Percentiles rank a stretch among this genome's conserved stretches.
These are phyloP conservation scores for Drosophila recens DNA, from an alignment of 2,888 invertebrate genomes.

Conservation along the genomic window DNA sequence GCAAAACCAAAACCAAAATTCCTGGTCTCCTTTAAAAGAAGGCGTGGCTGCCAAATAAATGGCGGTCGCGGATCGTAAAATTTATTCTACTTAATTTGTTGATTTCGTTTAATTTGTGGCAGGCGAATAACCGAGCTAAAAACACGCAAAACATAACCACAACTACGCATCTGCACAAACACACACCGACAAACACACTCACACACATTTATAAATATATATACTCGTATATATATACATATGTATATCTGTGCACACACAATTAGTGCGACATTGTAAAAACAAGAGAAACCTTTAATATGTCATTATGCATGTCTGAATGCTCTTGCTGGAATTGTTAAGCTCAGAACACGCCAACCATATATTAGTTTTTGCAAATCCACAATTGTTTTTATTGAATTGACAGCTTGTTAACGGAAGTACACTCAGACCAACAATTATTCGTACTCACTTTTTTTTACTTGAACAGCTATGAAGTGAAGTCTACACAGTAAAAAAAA, in stretches of 20 bases:
- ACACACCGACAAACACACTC: conserved; percentile 7
- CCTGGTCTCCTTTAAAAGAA: background rate
- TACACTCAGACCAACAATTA: too few species aligned
- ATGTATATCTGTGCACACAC: conserved; percentile 1
- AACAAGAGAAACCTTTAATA: conserved; percentile 2
- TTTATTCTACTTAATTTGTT: conserved; percentile 47
- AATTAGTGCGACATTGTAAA: conserved; percentile 38
- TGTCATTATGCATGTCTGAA: conserved; percentile 3
- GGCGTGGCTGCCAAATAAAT: conserved; percentile 30
- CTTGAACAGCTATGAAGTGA: too few species aligned
- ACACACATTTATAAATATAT: background rate
- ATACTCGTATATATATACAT: too few species aligned
- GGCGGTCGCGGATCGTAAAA: conserved; percentile 28
- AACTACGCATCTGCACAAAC: conserved; percentile 14
- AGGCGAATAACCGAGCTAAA: conserved; percentile 3
- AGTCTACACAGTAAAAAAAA: too few species aligned
- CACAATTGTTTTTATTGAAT: conserved; percentile 1
- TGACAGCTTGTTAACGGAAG: background rate
- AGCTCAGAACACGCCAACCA: background rate
- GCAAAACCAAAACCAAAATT: conserved; percentile 10
- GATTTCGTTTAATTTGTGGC: conserved; percentile 50
- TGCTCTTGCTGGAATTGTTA: conserved; percentile 7
- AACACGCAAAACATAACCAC: conserved; percentile 30
- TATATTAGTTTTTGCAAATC: conserved; percentile 1
- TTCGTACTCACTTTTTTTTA: too few species aligned